Evolutionary conservation across 2,797 vertebrate species (phyloP).

Genomic region (Ambastaia sidthimunki): DNA sequence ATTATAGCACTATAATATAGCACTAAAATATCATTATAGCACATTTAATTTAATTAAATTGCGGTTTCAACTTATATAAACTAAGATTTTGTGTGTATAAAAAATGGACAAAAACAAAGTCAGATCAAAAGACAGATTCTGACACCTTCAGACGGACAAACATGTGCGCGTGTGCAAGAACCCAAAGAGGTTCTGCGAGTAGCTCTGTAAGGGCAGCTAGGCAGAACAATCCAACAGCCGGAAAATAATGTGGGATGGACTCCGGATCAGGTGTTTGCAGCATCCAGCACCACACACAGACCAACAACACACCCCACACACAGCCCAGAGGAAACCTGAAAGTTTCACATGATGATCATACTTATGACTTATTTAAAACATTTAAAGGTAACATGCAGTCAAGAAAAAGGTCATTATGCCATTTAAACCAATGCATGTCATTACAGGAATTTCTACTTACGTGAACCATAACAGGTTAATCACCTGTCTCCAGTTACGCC

Average conservation of each 20-base stretch:
- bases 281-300: constrained; percentile 88
- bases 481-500: constrained; percentile 89
- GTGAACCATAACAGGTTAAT: constrained; percentile 94
- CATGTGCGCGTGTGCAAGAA: constrained; percentile 94
- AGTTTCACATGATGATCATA: neutral
- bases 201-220: constrained; percentile 90
- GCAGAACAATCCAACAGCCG: constrained; percentile 88
- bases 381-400: neutral
- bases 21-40: neutral
- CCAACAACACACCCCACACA: constrained; percentile 85
- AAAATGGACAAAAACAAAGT: neutral
- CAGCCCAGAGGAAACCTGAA: constrained; percentile 88
- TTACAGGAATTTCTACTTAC: constrained; percentile 75
- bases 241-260: constrained; percentile 84
- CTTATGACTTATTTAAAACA: neutral
- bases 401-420: too few relatives aligned
- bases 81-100: neutral
- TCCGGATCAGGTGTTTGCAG: constrained; percentile 87
- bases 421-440: too few relatives aligned
- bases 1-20: too few relatives aligned
- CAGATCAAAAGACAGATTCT: neutral
- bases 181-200: constrained; percentile 91
- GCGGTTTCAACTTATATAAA: neutral
- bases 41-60: too few relatives aligned
- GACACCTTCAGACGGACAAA: constrained; percentile 90